A percentile compares a stretch with the other conserved stretches of the same genome.
Conservation (phyloP, 2,888 invertebrate species). For the Sylvicola fuscatus region DNA sequence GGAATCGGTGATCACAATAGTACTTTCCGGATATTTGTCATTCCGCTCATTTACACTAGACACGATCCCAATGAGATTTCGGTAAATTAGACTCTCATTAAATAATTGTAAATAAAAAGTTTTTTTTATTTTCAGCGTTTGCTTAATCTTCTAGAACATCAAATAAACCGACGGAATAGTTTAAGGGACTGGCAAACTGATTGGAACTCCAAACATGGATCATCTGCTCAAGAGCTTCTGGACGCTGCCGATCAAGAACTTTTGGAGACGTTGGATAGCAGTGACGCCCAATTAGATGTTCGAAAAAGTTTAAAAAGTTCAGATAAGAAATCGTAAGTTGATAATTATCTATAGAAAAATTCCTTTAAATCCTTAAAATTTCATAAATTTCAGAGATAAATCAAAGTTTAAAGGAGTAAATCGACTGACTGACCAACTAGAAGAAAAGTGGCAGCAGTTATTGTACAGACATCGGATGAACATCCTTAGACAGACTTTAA, state of each 20-base stretch:
- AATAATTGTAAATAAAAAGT: neutral
- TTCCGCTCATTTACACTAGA: constrained; percentile 32
- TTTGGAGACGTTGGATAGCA: constrained; percentile 6
- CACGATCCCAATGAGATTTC: constrained; percentile 23
- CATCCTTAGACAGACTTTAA: constrained; percentile 19
- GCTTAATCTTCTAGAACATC: constrained; percentile 22
- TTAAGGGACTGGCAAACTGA: too few relatives aligned
- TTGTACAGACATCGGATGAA: constrained; percentile 38
- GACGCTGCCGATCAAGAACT: too few relatives aligned
- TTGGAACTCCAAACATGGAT: too few relatives aligned
- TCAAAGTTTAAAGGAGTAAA: constrained; percentile 6
- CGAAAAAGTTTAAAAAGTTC: too few relatives aligned
- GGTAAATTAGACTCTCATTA: constrained; percentile 4
- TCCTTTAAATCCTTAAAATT: constrained; percentile 3
- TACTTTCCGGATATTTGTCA: constrained; percentile 38
- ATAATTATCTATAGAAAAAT: too few relatives aligned
- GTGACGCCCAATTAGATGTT: constrained; percentile 3
- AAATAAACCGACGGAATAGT: too few relatives aligned
- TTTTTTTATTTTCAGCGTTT: too few relatives aligned
- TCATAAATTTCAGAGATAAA: neutral
- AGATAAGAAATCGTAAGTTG: too few relatives aligned
- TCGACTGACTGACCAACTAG: constrained; percentile 18
- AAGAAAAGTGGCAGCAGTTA: constrained; percentile 38
- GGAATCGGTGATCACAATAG: constrained; percentile 50
- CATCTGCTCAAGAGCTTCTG: too few relatives aligned